Evolutionary conservation across 1,140 invertebrate genomes (phyloP), one percentile per base, ranked within the genome.

Genomic region (Drosophila gunungcola): DNA sequence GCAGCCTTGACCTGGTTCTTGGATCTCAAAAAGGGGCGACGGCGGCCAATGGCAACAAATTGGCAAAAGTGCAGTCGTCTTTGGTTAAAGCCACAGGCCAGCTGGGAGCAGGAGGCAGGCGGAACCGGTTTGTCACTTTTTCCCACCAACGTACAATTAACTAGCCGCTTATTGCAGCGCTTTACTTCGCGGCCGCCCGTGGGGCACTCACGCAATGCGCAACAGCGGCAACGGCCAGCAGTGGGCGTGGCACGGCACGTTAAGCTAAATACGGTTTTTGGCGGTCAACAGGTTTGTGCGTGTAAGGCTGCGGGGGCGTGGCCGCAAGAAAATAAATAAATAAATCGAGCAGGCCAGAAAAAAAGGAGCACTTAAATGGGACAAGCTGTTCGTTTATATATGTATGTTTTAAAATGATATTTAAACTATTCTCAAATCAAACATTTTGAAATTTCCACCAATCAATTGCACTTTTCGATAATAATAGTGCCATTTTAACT

Each of bases 1-100:
- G 49, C 70, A 86, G 68, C 82, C 82, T 85, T 85, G 82, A 85
- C 82, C 82, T 64, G 79, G 79, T 85, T 85, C 82, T 70, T 68
- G 79, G 69, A 88, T 85, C 82, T 70, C 29, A 10, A 79, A 65
- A 73, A 52, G 55, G 41, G 61, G 51, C 76, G 62, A 65, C 77
- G 54, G 13, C 39, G 46, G 6, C 70, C 63, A 73, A 74, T 74
- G 72, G 57, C 67, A 55, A 45, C 73, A 49, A 67, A 78, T 61
- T 56, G 16, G 16, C 16, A 21, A 21, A 21, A 21, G 16, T 21
- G 65, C 75, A 69, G 54, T 46, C 53, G 41, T 68, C 62, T 78
- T 82, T 77, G 69, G 73, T 78, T 61, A 11, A n/a, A 41, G 63
- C 67, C 67, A 41, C 63, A 36, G 13, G 32, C 45, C 25, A 48